Conservation (phyloP, 2,888 invertebrate species). For the Odontothrips loti region DNA sequence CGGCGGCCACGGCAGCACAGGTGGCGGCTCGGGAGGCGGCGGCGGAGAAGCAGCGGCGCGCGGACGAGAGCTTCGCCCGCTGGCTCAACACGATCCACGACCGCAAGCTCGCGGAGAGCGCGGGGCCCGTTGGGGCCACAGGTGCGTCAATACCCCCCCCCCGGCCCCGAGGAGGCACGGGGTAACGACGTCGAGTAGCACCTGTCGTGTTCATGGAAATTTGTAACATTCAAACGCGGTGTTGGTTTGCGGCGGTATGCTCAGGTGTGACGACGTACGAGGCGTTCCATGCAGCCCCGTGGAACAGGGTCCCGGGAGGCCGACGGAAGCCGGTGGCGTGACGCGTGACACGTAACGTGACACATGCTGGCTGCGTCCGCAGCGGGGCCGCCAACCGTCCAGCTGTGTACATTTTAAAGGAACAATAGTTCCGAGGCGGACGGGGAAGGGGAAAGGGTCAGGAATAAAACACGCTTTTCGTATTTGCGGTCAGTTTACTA, state of each 20-base stretch:
- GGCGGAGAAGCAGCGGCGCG: constrained; percentile 53
- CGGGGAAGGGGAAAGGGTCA: neutral
- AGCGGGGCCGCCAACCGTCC: neutral
- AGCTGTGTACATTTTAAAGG: too few species aligned
- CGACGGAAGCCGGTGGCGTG: constrained; percentile 1
- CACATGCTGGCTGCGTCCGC: too few species aligned
- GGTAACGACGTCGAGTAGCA: too few species aligned
- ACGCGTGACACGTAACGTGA: neutral
- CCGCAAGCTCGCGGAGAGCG: neutral
- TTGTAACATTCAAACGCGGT: too few species aligned
- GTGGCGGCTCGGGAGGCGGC: constrained; percentile 49
- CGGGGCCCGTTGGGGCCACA: constrained; percentile 5
- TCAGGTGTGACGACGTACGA: constrained; percentile 3
- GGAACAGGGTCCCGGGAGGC: neutral
- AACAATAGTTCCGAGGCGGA: too few species aligned
- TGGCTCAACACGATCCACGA: neutral
- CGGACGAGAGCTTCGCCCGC: constrained; percentile 47
- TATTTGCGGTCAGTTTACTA: too few species aligned
- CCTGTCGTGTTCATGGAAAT: too few species aligned
- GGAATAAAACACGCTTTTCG: neutral
- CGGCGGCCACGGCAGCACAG: neutral
- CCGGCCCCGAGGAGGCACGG: too few species aligned
- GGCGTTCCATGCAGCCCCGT: neutral
- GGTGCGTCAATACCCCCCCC: neutral
- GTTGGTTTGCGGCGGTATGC: too few species aligned